Evolutionary conservation across 2,113 vertebrate genomes (phyloP), one percentile per base, ranked within the genome.

Genomic region (Hydrochoerus hydrochaeris): DNA sequence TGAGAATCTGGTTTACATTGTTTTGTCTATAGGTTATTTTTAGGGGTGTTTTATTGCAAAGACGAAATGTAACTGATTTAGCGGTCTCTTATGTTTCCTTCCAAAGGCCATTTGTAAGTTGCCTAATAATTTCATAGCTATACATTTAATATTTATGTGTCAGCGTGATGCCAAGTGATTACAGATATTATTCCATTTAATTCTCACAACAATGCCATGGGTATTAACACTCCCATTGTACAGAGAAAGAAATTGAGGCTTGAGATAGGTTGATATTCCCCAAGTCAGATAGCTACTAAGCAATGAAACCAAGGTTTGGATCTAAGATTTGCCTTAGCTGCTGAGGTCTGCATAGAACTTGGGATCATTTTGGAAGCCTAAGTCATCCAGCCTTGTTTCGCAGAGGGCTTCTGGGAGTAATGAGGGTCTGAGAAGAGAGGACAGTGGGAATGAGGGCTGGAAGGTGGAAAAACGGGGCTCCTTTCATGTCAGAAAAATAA

Each of bases 41-140:
- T 54, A 54, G 86, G 73, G 19, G 49, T 52, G 32, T 83, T 91
- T 73, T 69, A 19, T 90, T 90, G 67, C 44, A 80, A 95, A 97
- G 86, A 84, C 30, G 3, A 87, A 44, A 80, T 24, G 9, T 26
- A 78, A 81, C 7, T 65, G 44, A 41, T 80, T 95, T 86, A 87
- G 60, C 85, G 86, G 67, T 49, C 52, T 92, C 58, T 85, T 88
- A 24, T 46, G 75, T 96, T 95, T 94, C 84, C 69, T 67, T 91
- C 30, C 58, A 32, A 41, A 84, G 58, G 71, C 28, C 63, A 54
- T 80, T 85, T 88, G 49, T 89, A 83, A 95, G 67, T 10, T 62
- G 57, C 38, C 60, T 62, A 28, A 28, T 62, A 73, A 95, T 63
- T 26, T 85, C 57, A 67, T 41, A 91, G n/a, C 54, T 89, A 30